A percentile compares a stretch with the other conserved stretches of the same genome.
Conservation (phyloP, 2,797 vertebrate species). For the Erpetoichthys calabaricus region DNA sequence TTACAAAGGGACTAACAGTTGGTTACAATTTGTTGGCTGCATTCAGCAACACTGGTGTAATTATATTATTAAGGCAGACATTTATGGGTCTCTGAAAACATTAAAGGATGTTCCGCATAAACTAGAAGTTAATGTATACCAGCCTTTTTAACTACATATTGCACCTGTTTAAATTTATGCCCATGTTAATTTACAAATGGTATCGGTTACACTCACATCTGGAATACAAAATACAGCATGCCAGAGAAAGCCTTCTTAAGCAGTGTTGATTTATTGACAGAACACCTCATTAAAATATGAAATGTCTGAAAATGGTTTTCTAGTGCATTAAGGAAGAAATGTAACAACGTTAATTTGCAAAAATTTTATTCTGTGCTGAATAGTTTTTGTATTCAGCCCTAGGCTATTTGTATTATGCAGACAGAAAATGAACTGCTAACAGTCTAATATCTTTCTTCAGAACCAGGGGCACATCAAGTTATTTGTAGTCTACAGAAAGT, state of each 20-base stretch:
- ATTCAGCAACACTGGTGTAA: background rate
- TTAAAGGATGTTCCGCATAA: conserved; percentile 1
- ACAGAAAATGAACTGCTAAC: conserved; percentile 54
- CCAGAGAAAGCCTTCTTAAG: conserved; percentile 34
- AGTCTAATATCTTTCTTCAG: conserved; percentile 53
- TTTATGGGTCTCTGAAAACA: background rate
- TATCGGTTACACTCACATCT: conserved; percentile 31
- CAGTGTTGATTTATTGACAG: conserved; percentile 42
- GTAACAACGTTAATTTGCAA: conserved; percentile 58
- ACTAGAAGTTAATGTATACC: background rate
- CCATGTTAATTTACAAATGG: conserved; percentile 34
- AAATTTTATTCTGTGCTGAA: conserved; percentile 30
- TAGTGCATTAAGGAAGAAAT: conserved; percentile 45
- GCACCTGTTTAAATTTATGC: conserved; percentile 19
- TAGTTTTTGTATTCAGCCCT: conserved; percentile 37
- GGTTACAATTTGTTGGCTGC: background rate
- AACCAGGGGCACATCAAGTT: conserved; percentile 57
- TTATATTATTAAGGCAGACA: background rate
- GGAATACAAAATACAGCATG: conserved; percentile 33
- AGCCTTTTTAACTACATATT: conserved; percentile 1
- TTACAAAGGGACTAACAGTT: too few species aligned
- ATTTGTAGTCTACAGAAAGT: conserved; percentile 51
- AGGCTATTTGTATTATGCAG: conserved; percentile 60
- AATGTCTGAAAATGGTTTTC: conserved; percentile 54
- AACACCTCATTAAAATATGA: conserved; percentile 55